Base-by-base conservation (phyloP, 2,113 vertebrate species). In the Mirounga angustirostris region DNA sequence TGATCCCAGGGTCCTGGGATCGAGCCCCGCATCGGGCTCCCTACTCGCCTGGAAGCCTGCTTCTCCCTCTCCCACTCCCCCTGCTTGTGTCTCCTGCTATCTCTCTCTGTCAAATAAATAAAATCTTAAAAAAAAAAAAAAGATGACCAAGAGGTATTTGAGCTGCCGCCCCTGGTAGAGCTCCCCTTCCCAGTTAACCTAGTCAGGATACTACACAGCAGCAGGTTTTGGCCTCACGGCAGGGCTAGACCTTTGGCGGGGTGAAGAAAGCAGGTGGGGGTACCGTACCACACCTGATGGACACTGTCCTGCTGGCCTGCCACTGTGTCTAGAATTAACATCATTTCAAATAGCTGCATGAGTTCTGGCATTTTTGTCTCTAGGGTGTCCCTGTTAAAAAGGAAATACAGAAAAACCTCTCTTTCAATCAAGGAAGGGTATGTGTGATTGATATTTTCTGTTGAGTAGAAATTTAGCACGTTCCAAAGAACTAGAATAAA, bases 401-500 rank as follows among this genome's bases (percentile, higher is more conserved):
- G 19, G 50, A 58, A 86, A 92, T 56, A 18, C 0, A 54, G 22
- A 22, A 90, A 95, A 71, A 94, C 54, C 74, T 73, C 86, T 73
- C 40, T 73, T 86, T 86, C 6, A 50, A 54, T 63, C 33, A 40
- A 33, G 61, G 59, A 86, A 85, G 43, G 76, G 71, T 63, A 8
- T 46, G 28, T 52, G 22, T 80, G 86, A 81, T 83, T 46, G 65
- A 54, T 33, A 78, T 40, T 79, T 82, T 79, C 46, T 67, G n/a
- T 79, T 71, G 13, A 40, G 54, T 46, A 56, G 83, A 91, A 92
- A 96, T 81, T 40, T 5, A 94, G 85, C 24, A 52, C 4, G 83
- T 86, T 93, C 91, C 59, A 90, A 50, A 95, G 43, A 93, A 79
- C 43, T 36, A 33, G 7, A 43, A 52, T 91, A 84, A 92, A 87